A percentile compares a stretch with the other conserved stretches of the same genome.
Evolutionary conservation across 2,888 invertebrate species (phyloP).

Genomic region (Xestobium rufovillosum): DNA sequence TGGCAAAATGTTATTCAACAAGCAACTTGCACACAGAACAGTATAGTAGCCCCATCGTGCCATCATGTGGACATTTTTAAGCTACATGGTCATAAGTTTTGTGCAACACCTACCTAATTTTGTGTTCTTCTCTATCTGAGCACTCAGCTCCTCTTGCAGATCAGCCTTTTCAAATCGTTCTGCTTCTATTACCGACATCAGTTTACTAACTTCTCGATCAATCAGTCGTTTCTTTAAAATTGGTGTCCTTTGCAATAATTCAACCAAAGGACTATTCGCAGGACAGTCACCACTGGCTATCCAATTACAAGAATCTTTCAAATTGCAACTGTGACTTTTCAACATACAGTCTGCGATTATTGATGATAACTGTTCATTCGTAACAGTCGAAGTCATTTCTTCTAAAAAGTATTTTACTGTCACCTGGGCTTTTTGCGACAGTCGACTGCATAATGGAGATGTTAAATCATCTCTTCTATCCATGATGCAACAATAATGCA

Average conservation of each 20-base stretch:
- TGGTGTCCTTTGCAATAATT: constrained; percentile 34
- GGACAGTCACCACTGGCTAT: constrained; percentile 24
- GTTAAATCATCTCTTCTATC: constrained; percentile 37
- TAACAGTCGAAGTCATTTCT: constrained; percentile 26
- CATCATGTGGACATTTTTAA: too few species aligned
- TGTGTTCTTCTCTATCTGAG: constrained; percentile 47
- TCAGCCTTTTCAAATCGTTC: constrained; percentile 57
- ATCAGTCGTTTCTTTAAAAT: constrained; percentile 33
- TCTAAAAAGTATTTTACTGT: constrained; percentile 36
- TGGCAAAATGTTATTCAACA: too few species aligned
- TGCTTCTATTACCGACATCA: constrained; percentile 53
- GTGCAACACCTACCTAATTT: constrained; percentile 48
- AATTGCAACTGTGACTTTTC: constrained; percentile 12
- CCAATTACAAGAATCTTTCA: constrained; percentile 17
- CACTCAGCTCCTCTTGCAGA: constrained; percentile 52
- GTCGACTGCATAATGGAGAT: constrained; percentile 34
- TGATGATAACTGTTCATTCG: constrained; percentile 27
- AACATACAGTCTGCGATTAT: constrained; percentile 27
- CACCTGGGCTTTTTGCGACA: constrained; percentile 32
- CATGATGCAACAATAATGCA: constrained; percentile 39
- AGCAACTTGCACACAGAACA: too few species aligned
- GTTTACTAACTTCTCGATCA: constrained; percentile 45
- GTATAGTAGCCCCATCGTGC: too few species aligned
- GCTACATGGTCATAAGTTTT: too few species aligned
- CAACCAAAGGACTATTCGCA: constrained; percentile 32